Percentiles rank a stretch among this genome's conserved stretches.
These are phyloP conservation scores for Eciton burchellii DNA, from an alignment of 1,140 invertebrate genomes.

Conservation along the genomic window DNA sequence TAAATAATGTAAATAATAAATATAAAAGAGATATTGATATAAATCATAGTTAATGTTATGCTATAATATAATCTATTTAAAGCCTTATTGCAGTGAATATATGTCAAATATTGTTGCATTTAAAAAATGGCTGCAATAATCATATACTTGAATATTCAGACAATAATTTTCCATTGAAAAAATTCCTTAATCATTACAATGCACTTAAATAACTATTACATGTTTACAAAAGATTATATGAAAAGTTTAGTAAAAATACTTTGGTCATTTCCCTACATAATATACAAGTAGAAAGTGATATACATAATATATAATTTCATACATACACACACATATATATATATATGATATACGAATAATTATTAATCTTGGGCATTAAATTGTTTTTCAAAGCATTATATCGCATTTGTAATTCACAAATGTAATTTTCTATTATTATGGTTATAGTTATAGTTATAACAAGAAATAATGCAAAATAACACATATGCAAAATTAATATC, in stretches of 20 bases:
- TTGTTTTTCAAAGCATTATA: neutral
- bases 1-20: conserved; percentile 5
- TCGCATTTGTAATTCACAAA: conserved; percentile 1
- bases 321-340: neutral
- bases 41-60: conserved; percentile 15
- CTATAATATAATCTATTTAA: conserved; percentile 21
- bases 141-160: neutral
- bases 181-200: conserved; percentile 6
- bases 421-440: conserved; percentile 1
- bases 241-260: conserved; percentile 44
- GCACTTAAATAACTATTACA: conserved; percentile 23
- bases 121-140: conserved; percentile 27
- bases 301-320: conserved; percentile 1
- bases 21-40: conserved; percentile 17
- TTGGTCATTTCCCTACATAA: conserved; percentile 38
- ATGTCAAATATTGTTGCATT: conserved; percentile 16
- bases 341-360: conserved; percentile 14
- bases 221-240: conserved; percentile 23
- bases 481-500: neutral
- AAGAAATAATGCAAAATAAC: conserved; percentile 15
- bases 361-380: conserved; percentile 10
- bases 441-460: conserved; percentile 17
- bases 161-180: neutral
- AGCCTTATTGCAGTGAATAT: conserved; percentile 32
- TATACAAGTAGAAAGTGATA: conserved; percentile 21